Evolutionary conservation across 2,888 invertebrate species (phyloP), one percentile per base, ranked within the genome.

Genomic region (Oeneis ivallda): DNA sequence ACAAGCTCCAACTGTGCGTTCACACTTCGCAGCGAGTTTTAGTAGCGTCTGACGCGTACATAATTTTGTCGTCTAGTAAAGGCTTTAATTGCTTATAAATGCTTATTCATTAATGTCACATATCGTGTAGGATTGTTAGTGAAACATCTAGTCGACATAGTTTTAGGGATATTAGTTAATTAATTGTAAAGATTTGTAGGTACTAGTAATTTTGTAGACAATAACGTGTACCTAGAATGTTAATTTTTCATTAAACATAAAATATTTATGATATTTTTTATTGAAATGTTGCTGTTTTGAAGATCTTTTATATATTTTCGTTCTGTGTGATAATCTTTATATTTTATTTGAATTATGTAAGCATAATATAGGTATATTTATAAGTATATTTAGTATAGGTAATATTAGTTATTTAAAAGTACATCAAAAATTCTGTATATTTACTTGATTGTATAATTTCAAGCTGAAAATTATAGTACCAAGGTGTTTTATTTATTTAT

Each of bases 61-160:
- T 1, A 47, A 47, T 17, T 7, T 8, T 15, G 47, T 9, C 47
- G 9, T 17, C 2, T 47, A n/a, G 17, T 9, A 47, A 47, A 47
- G 47, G 47, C 47, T 17, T 17, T 15, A 8, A 15, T 8, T 15
- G 58, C 17, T 57, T 37, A 8, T 26, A 26, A 26, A 53, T 56
- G 68, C 68, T 68, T 68, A 9, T 7, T 15, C 45, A 58, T 47
- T 64, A 45, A 67, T 54, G 50, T 65, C 59, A 69, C 68, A 70
- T 68, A 70, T 70, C 70, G 62, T 50, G 45, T 68, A 68, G 60
- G 32, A 58, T 34, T 47, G 17, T 69, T 68, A 67, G 52, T 41
- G 34, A 52, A 59, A 54, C 62, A 59, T 61, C 61, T 70, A 68
- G 61, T 70, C 67, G 63, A n/a, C 43, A 19, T 63, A 62, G 17